Percentiles rank a stretch among this genome's conserved stretches.
phyloP scores from a whole-genome alignment of 2,113 vertebrate genomes.

The Pteronura brasiliensis region DNA sequence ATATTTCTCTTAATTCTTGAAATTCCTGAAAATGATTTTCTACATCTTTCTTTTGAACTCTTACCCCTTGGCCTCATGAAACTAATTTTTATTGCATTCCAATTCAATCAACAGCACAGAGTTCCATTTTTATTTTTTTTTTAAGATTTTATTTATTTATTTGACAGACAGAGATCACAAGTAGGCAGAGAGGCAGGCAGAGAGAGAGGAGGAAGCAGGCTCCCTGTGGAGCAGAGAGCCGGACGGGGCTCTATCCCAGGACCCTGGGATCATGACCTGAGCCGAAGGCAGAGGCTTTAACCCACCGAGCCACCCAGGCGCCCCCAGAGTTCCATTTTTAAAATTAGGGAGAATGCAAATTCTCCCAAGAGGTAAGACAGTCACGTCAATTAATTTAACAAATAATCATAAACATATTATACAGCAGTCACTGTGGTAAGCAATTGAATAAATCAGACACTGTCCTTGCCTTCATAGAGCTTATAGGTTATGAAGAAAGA shows the following conservation, averaged over 20 bases:
- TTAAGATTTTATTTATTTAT: no score
- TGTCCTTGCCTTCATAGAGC: not conserved
- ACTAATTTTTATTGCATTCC: slow-evolving; percentile 1
- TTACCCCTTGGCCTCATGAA: not conserved
- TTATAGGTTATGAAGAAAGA: not conserved
- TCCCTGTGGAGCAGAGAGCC: no score
- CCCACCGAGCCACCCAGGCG: no score
- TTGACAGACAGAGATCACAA: no score
- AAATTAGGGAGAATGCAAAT: not conserved
- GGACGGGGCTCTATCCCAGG: no score
- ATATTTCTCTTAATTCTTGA: slow-evolving; percentile 9
- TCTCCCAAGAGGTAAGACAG: not conserved
- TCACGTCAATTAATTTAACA: slow-evolving; percentile 14
- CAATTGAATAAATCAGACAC: not conserved
- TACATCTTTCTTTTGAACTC: not conserved
- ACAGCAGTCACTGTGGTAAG: not conserved
- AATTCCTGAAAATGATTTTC: not conserved
- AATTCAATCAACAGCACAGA: not conserved
- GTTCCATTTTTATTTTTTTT: not conserved
- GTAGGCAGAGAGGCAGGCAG: no score
- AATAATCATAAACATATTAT: not conserved
- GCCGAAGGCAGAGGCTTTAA: no score
- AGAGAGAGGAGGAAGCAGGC: no score
- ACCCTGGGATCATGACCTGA: no score
- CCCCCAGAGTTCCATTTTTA: not conserved